Percentiles rank a stretch among this genome's conserved stretches.
Evolutionary conservation across 2,113 vertebrate genomes (phyloP).

Genomic region (Serinus canaria): DNA sequence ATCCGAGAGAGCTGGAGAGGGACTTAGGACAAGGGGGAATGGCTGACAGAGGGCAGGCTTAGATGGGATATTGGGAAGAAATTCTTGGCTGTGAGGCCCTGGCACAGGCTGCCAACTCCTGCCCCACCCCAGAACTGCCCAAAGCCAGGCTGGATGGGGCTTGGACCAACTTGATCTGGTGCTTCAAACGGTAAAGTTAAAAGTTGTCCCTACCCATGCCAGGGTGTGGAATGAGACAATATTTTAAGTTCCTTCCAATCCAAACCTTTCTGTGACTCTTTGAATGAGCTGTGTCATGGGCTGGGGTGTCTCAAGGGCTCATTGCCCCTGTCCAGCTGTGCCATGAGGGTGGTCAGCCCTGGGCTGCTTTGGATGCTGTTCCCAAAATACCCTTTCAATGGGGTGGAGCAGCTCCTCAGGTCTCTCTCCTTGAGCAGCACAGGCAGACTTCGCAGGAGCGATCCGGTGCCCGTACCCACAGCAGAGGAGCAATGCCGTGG

Average conservation of each 20-base stretch:
- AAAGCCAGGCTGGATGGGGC: neutral
- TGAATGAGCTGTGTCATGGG: fast-evolving
- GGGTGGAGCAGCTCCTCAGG: neutral
- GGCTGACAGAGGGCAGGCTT: neutral
- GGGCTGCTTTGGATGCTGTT: neutral
- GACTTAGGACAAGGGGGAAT: neutral
- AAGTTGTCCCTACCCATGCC: neutral
- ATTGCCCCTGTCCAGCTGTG: no score
- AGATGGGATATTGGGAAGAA: neutral
- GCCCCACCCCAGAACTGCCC: neutral
- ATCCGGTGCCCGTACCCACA: fast-evolving
- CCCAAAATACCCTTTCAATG: neutral
- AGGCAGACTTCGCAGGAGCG: fast-evolving
- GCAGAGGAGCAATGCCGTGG: fast-evolving
- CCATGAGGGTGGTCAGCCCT: neutral
- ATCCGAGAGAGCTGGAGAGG: neutral
- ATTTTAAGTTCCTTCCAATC: neutral
- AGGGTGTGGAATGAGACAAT: neutral
- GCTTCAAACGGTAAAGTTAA: no score
- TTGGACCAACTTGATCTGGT: neutral
- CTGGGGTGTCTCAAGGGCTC: fast-evolving
- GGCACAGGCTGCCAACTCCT: neutral
- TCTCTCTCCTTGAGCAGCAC: neutral
- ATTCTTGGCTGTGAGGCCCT: neutral
- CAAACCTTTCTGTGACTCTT: neutral